Conservation (phyloP, 1,140 invertebrate species). For the Drosophila pseudoananassae region DNA sequence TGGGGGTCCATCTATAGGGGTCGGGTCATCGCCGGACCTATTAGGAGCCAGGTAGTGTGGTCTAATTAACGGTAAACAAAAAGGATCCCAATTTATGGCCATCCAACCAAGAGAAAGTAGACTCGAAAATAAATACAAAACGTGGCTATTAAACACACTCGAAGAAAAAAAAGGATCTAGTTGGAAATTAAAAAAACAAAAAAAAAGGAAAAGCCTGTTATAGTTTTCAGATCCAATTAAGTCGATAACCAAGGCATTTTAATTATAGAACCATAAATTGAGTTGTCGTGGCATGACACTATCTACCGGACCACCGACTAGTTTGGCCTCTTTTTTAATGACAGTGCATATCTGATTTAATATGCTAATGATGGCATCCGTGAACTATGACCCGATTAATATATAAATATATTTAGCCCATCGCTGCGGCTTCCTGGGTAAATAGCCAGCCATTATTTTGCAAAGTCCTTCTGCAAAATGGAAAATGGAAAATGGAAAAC, state of each 20-base stretch:
- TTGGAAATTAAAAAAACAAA: too few species aligned
- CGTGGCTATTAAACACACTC: conserved; percentile 1
- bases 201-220: too few species aligned
- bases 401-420: conserved; percentile 18
- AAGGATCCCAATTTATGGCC: conserved; percentile 5
- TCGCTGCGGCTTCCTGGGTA: not conserved
- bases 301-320: too few species aligned
- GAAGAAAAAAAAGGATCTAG: not conserved
- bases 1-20: conserved; percentile 7
- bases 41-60: conserved; percentile 45
- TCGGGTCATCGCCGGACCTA: conserved; percentile 9
- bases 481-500: conserved; percentile 24
- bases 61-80: conserved; percentile 61
- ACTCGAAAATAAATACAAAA: not conserved
- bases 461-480: too few species aligned
- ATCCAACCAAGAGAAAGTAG: not conserved
- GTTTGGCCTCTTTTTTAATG: not conserved
- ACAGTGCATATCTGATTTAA: conserved; percentile 13
- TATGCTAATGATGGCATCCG: conserved; percentile 35
- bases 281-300: not conserved
- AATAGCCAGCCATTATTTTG: not conserved
- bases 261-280: not conserved
- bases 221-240: not conserved
- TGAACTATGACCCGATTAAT: conserved; percentile 8
- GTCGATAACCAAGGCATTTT: not conserved